Base-by-base conservation (phyloP, 1,140 invertebrate genomes). In the Heliconius melpomene region DNA sequence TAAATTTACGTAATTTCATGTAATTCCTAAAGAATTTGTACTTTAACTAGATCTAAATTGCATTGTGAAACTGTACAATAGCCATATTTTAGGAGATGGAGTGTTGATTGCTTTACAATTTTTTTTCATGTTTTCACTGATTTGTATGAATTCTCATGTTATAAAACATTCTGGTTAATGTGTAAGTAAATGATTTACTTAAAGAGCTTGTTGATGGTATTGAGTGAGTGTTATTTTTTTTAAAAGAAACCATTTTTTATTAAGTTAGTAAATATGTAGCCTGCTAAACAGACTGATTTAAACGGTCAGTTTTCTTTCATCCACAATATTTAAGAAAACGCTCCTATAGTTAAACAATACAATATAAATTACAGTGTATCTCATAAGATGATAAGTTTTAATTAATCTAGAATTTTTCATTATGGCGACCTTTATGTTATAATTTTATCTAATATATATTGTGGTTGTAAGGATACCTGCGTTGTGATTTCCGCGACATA, bases 401-500 rank as follows among this genome's bases (percentile, higher is more conserved):
- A 89, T 91, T 94, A 94, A 94, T 93, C 89, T 94, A 94, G 91
- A 89, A 85, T 94, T 94, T 95, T 95, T 94, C 91, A 94, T 92
- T 94, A 94, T 93, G 93, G 93, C 93, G 89, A 94, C 93, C 92
- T 94, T 93, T 94, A 94, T 95, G 94, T 93, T 95, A 94, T 94
- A 93, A 94, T 94, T 94, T 94, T 94, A 94, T 95, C 93, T 95
- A 95, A 95, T 95, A 95, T 95, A 95, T 95, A 95, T 95, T 95
- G 94, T 94, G 94, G 94, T 95, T 94, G 94, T 95, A 95, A 95
- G 94, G 94, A 95, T 92, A 94, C 87, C 88, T 94, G 94, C 92
- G 94, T 95, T 94, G 90, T 95, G 92, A 95, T 95, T 95, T 94
- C 91, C 93, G 87, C 85, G 80, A 83, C n/a, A 85, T 86, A 82